Base-by-base conservation (phyloP, 2,888 invertebrate species). In the Orthosia gothica region DNA sequence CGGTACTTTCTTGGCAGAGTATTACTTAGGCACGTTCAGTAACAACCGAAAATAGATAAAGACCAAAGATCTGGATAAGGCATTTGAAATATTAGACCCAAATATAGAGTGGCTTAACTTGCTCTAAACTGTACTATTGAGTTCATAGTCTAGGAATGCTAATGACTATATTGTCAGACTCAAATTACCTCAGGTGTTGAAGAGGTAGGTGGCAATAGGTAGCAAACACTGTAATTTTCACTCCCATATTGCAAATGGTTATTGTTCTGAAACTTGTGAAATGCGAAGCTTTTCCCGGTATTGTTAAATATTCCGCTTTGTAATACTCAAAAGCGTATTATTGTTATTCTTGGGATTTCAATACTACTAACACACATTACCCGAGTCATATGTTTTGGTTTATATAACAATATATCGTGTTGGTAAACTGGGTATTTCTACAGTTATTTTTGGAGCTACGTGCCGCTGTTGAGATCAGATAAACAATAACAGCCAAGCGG, bases 401-500 rank as follows among this genome's bases (percentile, higher is more conserved):
- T 57, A 52, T 23, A 40, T 26, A 55, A 59, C 54, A 20, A 75
- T 65, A 40, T 49, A 52, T 49, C 54, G 16, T 75, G 58, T 81
- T 81, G 57, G 50, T 84, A 71, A 81, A 82, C 52, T 71, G 50
- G 57, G 65, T 61, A 50, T 54, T 54, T 70, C 49, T 9, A 62
- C 11, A 59, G 23, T 64, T 85, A 80, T 84, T 76, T 72, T 74
- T 55, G 49, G 68, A 52, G 52, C 72, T 79, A 87, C 85, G 83
- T 82, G 85, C 76, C 61, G 52, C 32, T 13, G 15, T 40, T 62
- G 16, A 59, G 54, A 57, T 18, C 16, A 59, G 61, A 69, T 68
- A 72, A 74, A 87, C 71, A 74, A 70, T 70, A 68, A 67, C 5
- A 26, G 18, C 16, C 12, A 57, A 12, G 50, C 20, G 26, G 54